Evolutionary conservation across 2,888 invertebrate genomes (phyloP), one percentile per base, ranked within the genome.

Genomic region (Pristionchus arcanus): DNA sequence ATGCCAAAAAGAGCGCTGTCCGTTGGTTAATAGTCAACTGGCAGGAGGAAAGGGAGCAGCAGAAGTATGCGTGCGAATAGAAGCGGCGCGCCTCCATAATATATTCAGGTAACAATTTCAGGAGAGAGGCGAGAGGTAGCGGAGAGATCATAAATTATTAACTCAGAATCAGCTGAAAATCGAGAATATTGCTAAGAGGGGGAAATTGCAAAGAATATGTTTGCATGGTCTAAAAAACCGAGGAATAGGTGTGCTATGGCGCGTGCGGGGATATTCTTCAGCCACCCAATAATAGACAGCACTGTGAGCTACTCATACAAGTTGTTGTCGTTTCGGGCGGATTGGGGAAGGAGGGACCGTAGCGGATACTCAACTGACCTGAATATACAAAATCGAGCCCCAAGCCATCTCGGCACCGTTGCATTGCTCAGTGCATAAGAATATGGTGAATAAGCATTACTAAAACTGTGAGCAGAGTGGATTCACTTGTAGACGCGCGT

Each of bases 31-130:
- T 53, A 53, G 81, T 1, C 28, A 53, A 28, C 21, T 19, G 21
- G 37, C 4, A 37, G 28, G 4, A 63, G 5, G 63, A 63, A 63
- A 71, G 71, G 19, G 71, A 19, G 49, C 81, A 81, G 81, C 25
- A 25, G 77, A 37, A 77, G 37, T 77, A 42, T 42, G 37, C 37
- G 81, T 49, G 49, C 37, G 81, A 53, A 34, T 28, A 53, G n/a
- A 28, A 53, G 25, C 53, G 42, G 21, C 74, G 49, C 81, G 16
- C 81, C 81, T 28, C 81, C 25, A 25, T 81, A 81, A 81, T 81
- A 81, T 81, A 81, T 81, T 81, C 81, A 81, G 81, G 81, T 81
- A 81, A 81, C 81, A 81, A 81, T 81, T 81, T 81, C 49, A 28
- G 42, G n/a, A 53, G 81, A 49, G 49, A 34, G 49, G 25, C 81